Conservation (phyloP, 2,888 invertebrate species). For the Sinodicranocentrus sp. region DNA sequence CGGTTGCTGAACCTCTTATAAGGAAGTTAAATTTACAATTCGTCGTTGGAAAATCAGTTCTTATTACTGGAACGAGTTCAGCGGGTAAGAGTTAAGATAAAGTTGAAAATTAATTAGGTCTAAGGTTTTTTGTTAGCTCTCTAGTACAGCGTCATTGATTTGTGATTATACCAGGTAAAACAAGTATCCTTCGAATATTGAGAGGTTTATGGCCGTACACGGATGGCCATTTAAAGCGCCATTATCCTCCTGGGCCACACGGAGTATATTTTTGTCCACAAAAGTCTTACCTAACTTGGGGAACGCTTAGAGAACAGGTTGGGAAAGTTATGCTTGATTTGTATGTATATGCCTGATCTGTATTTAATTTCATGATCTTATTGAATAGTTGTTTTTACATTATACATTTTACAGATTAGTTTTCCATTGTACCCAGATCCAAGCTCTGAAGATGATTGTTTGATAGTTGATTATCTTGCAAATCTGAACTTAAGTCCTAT, state of each 20-base stretch:
- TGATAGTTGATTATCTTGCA: slow-evolving; percentile 78
- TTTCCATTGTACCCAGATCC: slow-evolving; percentile 76
- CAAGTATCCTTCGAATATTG: slow-evolving; percentile 81
- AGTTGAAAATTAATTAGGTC: too few species aligned
- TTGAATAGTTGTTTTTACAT: too few species aligned
- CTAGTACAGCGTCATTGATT: too few species aligned
- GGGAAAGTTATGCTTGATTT: too few species aligned
- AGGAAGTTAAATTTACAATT: slow-evolving; percentile 80
- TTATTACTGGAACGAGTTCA: slow-evolving; percentile 82
- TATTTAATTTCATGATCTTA: too few species aligned
- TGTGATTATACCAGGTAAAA: too few species aligned
- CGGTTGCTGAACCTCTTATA: slow-evolving; percentile 38
- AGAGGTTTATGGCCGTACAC: slow-evolving; percentile 81
- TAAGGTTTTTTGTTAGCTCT: too few species aligned
- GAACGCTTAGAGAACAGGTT: slow-evolving; percentile 81
- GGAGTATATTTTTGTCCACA: slow-evolving; percentile 81
- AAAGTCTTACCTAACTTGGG: slow-evolving; percentile 81
- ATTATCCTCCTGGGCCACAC: slow-evolving; percentile 77
- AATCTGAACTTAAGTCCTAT: slow-evolving; percentile 77
- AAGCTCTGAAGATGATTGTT: slow-evolving; percentile 65
- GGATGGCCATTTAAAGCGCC: slow-evolving; percentile 75
- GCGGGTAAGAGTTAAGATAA: slow-evolving; percentile 78
- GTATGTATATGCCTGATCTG: too few species aligned
- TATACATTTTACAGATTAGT: slow-evolving; percentile 74
- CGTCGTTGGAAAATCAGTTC: slow-evolving; percentile 79